phyloP scores from a whole-genome alignment of 2,888 invertebrate species.

The Aromia moschata region DNA sequence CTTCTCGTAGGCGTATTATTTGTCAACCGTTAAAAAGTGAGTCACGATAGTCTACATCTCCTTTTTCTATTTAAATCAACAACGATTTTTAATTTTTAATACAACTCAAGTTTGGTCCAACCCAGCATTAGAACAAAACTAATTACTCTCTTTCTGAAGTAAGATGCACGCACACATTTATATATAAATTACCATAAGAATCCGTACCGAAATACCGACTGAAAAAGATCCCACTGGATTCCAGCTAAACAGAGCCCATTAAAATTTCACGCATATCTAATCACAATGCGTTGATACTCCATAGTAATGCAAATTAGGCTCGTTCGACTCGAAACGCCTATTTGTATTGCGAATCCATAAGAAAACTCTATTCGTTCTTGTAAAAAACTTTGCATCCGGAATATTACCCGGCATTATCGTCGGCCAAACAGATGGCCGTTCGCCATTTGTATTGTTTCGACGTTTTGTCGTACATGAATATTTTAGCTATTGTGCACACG shows the following conservation, averaged over 20 bases:
- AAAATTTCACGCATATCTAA: neutral
- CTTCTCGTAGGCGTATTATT: too few species aligned
- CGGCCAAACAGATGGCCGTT: neutral
- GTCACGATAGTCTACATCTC: too few species aligned
- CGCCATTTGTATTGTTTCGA: constrained; percentile 6
- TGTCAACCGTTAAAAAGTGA: too few species aligned
- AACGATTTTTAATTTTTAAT: too few species aligned
- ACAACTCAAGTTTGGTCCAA: too few species aligned
- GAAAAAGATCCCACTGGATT: too few species aligned
- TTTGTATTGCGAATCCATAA: neutral
- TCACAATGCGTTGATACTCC: neutral
- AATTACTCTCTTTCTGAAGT: too few species aligned
- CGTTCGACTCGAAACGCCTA: neutral
- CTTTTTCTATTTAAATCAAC: too few species aligned
- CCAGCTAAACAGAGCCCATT: too few species aligned
- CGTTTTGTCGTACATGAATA: constrained; percentile 4
- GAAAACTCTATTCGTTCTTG: neutral
- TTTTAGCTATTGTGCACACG: neutral
- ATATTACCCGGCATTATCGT: neutral
- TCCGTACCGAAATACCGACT: neutral
- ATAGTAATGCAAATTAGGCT: neutral
- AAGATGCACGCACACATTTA: too few species aligned
- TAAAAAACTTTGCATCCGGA: neutral
- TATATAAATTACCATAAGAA: too few species aligned
- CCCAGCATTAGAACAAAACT: too few species aligned